Evolutionary conservation across 1,140 invertebrate genomes (phyloP), one percentile per base, ranked within the genome.

Genomic region (Argopecten irradians): DNA sequence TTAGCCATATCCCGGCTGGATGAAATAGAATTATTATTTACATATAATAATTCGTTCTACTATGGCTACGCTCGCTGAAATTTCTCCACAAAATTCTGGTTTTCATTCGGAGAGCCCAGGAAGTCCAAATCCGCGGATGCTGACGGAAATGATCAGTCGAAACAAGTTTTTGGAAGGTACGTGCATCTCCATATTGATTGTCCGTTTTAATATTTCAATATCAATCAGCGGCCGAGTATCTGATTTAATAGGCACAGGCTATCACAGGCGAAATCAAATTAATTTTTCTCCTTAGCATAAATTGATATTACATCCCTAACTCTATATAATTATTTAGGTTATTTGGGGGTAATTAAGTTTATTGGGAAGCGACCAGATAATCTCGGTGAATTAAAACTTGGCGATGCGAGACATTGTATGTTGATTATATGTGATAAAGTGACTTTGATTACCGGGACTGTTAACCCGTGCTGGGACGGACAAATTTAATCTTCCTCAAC

Each of bases 11-110:
- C 55, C 55, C 55, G 28, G 28, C 55, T n/a, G 55, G 55, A 71
- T 71, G n/a, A 71, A 71, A 71, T 71, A 71, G 55, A 71, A 71
- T 71, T 71, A 71, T 71, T 71, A 71, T 71, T 71, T 71, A 71
- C 28, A 71, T 71, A 71, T 71, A 71, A 71, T 71, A 71, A 71
- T 71, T 71, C 55, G 28, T n/a, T 28, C n/a, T 71, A 11, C 55
- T 28, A 71, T 71, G 55, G 55, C 55, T 71, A 71, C 55, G 28
- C 55, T 71, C 11, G 55, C 55, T 71, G 55, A 71, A 71, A 71
- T 71, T 71, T 71, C 55, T 71, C 55, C 55, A 28, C 55, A 71
- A 71, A 71, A 71, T 71, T 71, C 55, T 71, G 55, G 55, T 71
- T 71, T 71, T 71, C 55, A 71, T 71, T 71, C 55, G 55, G 55